phyloP scores from a whole-genome alignment of 1,140 invertebrate genomes.

The Drosophila repletoides region DNA sequence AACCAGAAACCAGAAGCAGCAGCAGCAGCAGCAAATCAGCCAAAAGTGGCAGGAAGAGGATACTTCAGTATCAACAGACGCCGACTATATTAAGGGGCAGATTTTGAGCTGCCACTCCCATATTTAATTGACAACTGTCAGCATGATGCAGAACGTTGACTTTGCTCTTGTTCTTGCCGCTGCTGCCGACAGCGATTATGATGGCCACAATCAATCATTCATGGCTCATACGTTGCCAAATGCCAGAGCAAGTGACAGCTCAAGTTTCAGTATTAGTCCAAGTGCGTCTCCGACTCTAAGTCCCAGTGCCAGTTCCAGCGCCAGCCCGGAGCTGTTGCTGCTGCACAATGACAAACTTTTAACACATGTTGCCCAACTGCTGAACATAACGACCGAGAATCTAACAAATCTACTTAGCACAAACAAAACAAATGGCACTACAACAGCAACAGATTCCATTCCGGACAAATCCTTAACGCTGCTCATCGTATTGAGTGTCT shows the following conservation, averaged over 20 bases:
- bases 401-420: conserved; percentile 64
- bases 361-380: conserved; percentile 72
- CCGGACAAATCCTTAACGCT: conserved; percentile 83
- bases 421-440: conserved; percentile 46
- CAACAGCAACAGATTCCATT: conserved; percentile 2
- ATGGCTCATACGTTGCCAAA: conserved; percentile 59
- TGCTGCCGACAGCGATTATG: conserved; percentile 51
- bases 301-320: conserved; percentile 3
- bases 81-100: conserved; percentile 24
- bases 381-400: conserved; percentile 76
- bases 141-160: conserved; percentile 43
- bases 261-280: conserved; percentile 16
- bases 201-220: conserved; percentile 74
- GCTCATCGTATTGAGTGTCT: conserved; percentile 86
- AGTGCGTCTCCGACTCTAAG: neutral
- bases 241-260: conserved; percentile 22
- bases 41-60: neutral
- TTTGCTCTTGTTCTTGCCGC: conserved; percentile 30
- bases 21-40: too few species aligned
- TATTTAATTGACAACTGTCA: conserved; percentile 68
- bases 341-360: conserved; percentile 70
- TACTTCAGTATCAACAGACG: conserved; percentile 33
- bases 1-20: conserved; percentile 11
- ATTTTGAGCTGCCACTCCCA: conserved; percentile 25
- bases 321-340: conserved; percentile 60